Percentiles rank a stretch among this genome's conserved stretches.
These are phyloP conservation scores for Scarus forsteni DNA, from an alignment of 2,797 vertebrate genomes.

Conservation along the genomic window DNA sequence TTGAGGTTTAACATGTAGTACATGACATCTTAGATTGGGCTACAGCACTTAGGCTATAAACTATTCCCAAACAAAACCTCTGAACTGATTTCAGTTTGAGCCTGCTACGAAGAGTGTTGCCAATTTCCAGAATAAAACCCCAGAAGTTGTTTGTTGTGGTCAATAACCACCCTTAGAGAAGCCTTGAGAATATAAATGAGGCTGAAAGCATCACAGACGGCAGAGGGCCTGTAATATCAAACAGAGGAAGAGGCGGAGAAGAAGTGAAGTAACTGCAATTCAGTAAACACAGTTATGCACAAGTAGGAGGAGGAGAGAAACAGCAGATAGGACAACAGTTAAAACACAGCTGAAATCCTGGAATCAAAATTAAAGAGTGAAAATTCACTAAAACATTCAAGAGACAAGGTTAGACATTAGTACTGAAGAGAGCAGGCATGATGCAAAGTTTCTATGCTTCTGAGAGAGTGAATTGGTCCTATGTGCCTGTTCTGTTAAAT, in stretches of 20 bases:
- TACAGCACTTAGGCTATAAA: constrained; percentile 5
- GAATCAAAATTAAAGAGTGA: constrained; percentile 57
- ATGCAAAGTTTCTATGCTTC: constrained; percentile 71
- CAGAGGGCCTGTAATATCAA: constrained; percentile 71
- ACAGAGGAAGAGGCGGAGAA: constrained; percentile 60
- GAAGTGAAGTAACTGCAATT: constrained; percentile 52
- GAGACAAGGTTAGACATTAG: constrained; percentile 53
- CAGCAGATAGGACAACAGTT: constrained; percentile 58
- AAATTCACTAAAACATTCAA: constrained; percentile 16
- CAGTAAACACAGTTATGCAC: constrained; percentile 56
- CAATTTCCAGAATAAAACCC: constrained; percentile 13
- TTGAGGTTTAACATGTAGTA: constrained; percentile 10
- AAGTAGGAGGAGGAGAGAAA: constrained; percentile 52
- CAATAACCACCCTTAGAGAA: constrained; percentile 57
- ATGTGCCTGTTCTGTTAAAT: background rate
- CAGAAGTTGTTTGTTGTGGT: constrained; percentile 49
- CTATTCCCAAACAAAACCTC: background rate
- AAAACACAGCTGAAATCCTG: constrained; percentile 64
- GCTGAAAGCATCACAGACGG: constrained; percentile 58
- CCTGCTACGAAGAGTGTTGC: constrained; percentile 19
- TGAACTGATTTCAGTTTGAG: background rate
- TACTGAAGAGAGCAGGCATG: constrained; percentile 30
- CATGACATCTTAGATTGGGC: background rate
- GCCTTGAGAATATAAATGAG: constrained; percentile 47
- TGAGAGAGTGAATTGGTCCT: background rate